Conservation (phyloP, 2,113 vertebrate species). For the Lathamus discolor region DNA sequence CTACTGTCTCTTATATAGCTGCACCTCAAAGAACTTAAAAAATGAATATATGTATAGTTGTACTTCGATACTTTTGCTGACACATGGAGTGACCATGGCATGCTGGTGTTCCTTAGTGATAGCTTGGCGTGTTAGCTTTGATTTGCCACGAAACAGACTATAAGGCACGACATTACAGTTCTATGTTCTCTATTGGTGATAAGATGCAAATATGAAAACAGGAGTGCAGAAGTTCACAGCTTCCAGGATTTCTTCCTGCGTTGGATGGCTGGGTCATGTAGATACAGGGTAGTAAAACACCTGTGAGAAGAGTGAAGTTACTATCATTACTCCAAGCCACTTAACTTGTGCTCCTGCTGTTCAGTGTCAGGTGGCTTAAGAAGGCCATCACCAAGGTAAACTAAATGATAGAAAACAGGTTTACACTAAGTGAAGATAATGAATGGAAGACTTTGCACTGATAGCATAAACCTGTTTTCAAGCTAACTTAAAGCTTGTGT, state of each 20-base stretch:
- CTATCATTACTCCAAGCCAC: neutral
- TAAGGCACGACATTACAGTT: neutral
- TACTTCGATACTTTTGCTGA: neutral
- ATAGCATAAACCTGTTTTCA: neutral
- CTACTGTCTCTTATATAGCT: neutral
- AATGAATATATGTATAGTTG: neutral
- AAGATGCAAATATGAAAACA: neutral
- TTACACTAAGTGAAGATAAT: neutral
- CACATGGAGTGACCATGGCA: neutral
- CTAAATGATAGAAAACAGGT: neutral
- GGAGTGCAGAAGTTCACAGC: neutral
- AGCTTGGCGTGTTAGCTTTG: neutral
- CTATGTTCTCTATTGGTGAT: neutral
- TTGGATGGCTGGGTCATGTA: neutral
- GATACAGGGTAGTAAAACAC: neutral
- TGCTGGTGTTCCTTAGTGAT: accelerated
- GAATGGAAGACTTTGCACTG: neutral
- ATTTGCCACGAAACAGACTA: neutral
- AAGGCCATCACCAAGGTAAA: neutral
- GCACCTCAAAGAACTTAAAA: neutral
- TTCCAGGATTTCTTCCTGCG: neutral
- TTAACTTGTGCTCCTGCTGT: neutral
- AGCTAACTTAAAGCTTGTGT: neutral
- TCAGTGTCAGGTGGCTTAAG: neutral
- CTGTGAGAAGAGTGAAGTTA: neutral